These are phyloP conservation scores for Connochaetes taurinus DNA, from an alignment of 2,113 vertebrate species.

Conservation along the genomic window DNA sequence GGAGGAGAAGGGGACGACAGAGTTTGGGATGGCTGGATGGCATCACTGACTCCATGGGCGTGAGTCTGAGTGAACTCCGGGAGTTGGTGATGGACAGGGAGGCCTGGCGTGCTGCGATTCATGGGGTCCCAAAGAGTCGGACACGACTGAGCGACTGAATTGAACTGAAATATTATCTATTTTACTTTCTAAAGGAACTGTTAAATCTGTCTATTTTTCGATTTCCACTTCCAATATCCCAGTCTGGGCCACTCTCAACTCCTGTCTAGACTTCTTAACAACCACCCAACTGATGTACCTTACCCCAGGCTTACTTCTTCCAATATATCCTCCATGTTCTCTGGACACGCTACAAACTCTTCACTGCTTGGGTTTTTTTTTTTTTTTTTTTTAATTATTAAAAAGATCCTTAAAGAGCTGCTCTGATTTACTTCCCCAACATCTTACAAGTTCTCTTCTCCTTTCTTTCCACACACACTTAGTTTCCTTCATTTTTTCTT, in stretches of 20 bases:
- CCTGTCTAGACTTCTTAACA: neutral
- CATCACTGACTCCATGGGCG: too few relatives aligned
- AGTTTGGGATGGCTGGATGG: too few relatives aligned
- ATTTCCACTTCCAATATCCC: neutral
- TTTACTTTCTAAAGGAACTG: neutral
- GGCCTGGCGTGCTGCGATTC: too few relatives aligned
- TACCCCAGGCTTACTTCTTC: neutral
- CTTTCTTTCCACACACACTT: neutral
- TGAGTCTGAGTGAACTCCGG: fast-evolving
- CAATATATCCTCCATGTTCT: neutral
- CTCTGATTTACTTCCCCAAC: neutral
- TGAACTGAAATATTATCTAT: neutral
- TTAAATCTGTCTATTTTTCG: neutral
- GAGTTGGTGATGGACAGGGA: too few relatives aligned
- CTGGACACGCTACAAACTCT: neutral
- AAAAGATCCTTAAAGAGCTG: neutral
- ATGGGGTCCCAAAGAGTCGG: too few relatives aligned
- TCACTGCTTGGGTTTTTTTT: neutral
- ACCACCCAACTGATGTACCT: neutral
- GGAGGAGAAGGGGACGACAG: too few relatives aligned
- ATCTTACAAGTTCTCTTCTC: neutral
- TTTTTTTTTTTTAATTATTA: neutral
- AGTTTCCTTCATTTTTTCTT: neutral
- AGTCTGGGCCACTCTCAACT: neutral
- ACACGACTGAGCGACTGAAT: too few relatives aligned